Evolutionary conservation across 2,797 vertebrate species (phyloP), one percentile per base, ranked within the genome.

Genomic region (Cichlasoma orientale): DNA sequence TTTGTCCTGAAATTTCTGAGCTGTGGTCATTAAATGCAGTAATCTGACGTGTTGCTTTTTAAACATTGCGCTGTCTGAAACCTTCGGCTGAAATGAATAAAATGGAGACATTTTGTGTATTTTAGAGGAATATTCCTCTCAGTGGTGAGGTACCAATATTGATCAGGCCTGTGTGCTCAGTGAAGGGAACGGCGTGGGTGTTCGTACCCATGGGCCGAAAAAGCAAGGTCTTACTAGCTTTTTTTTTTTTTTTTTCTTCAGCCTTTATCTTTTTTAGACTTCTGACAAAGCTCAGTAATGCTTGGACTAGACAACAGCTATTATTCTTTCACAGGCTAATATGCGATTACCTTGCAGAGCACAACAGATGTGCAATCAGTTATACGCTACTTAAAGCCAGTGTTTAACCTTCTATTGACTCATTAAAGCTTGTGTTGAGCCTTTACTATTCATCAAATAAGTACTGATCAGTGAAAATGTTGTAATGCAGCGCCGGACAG

Each of bases 111-210:
- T 1, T 38, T 50, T 29, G 16, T 75, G 38, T 79, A 6, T 87
- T 88, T 80, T 68, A 33, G 56, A 86, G 76, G 75, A 86, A 84
- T 87, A 70, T 86, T 87, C 70, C 19, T 25, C 68, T 78, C 61
- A 0, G 38, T 83, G 82, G 77, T 80, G 84, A 80, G 80, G 78
- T 14, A 10, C 59, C 63, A 31, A 38, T 91, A 90, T 93, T 57
- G 91, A 92, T 92, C 82, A 41, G 58, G 78, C 72, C 72, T 88
- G 61, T 87, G 77, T 78, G 75, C 53, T 75, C 71, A 78, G 83
- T 79, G 78, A 80, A 78, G 71, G 56, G 53, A 77, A 72, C 41
- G 25, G 84, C 84, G 90, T 90, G 85, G 89, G 92, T 82, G 91
- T 91, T 86, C 88, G 83, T 81, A 56, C 88, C 84, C 44, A 57